A percentile compares a stretch with the other conserved stretches of the same genome.
Evolutionary conservation across 2,888 invertebrate genomes (phyloP).

Genomic region (Ornithoptera priamus): DNA sequence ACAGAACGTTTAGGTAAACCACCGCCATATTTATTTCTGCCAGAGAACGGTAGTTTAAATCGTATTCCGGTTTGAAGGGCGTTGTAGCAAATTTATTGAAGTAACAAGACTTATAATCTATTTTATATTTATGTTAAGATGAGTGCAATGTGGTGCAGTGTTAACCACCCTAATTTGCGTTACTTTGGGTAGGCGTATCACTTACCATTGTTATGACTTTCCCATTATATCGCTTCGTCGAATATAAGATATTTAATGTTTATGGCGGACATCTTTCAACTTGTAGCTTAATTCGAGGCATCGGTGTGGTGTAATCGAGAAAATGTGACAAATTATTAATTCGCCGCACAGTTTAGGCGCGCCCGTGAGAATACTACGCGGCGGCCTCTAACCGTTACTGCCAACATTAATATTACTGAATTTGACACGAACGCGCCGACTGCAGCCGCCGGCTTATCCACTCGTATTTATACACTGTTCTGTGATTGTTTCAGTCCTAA

Average conservation of each 20-base stretch:
- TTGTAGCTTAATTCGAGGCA: neutral
- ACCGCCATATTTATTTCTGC: no score
- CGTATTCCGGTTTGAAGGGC: no score
- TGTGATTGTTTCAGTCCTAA: slow-evolving; percentile 30
- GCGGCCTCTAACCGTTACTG: slow-evolving; percentile 60
- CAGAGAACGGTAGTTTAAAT: no score
- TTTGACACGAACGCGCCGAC: slow-evolving; percentile 65
- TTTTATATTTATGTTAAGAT: no score
- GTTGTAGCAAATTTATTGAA: no score
- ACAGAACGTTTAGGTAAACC: no score
- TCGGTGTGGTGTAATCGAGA: slow-evolving; percentile 32
- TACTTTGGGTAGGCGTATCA: no score
- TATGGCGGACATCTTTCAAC: neutral
- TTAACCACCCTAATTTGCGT: no score
- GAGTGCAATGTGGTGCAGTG: no score
- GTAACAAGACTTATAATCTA: no score
- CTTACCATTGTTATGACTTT: no score
- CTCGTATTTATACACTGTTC: slow-evolving; percentile 64
- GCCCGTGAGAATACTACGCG: slow-evolving; percentile 63
- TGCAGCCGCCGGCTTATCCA: slow-evolving; percentile 49
- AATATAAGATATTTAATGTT: neutral
- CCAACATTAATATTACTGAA: slow-evolving; percentile 59
- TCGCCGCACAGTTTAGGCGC: slow-evolving; percentile 49
- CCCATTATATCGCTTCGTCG: no score
- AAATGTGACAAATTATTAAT: slow-evolving; percentile 70